A percentile compares a stretch with the other conserved stretches of the same genome.
Conservation (phyloP, 2,113 vertebrate genomes). For the Corythornis madagascariensis region DNA sequence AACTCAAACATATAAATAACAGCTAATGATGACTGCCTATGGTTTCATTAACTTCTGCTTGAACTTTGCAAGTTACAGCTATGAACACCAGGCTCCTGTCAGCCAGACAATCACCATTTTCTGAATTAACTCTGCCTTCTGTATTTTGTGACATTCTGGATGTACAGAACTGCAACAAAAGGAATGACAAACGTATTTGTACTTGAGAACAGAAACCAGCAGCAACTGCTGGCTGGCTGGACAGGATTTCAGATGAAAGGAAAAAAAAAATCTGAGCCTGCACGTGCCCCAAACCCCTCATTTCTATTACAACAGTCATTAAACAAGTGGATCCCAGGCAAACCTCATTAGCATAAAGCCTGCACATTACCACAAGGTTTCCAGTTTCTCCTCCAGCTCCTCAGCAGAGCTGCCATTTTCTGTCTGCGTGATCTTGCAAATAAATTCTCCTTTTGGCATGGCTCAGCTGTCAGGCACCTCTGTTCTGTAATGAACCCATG, state of each 20-base stretch:
- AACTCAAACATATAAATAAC: slow-evolving; percentile 68
- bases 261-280: neutral
- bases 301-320: neutral
- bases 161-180: neutral
- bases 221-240: neutral
- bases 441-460: slow-evolving; percentile 79
- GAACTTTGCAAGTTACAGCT: slow-evolving; percentile 62
- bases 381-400: slow-evolving; percentile 21
- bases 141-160: neutral
- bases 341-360: slow-evolving; percentile 51
- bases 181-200: neutral
- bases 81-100: slow-evolving; percentile 52
- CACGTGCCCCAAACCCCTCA: neutral
- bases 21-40: slow-evolving; percentile 67
- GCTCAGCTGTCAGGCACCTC: slow-evolving; percentile 84
- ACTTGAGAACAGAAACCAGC: neutral
- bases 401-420: slow-evolving; percentile 73
- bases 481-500: slow-evolving; percentile 82
- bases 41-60: slow-evolving; percentile 76
- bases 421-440: slow-evolving; percentile 67
- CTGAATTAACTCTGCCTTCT: slow-evolving; percentile 1
- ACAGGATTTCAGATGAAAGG: slow-evolving; percentile 1
- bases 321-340: neutral
- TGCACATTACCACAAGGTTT: slow-evolving; percentile 23
- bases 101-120: slow-evolving; percentile 24